These are phyloP conservation scores for Trichonephila clavipes DNA, from an alignment of 1,140 invertebrate genomes.

Conservation along the genomic window DNA sequence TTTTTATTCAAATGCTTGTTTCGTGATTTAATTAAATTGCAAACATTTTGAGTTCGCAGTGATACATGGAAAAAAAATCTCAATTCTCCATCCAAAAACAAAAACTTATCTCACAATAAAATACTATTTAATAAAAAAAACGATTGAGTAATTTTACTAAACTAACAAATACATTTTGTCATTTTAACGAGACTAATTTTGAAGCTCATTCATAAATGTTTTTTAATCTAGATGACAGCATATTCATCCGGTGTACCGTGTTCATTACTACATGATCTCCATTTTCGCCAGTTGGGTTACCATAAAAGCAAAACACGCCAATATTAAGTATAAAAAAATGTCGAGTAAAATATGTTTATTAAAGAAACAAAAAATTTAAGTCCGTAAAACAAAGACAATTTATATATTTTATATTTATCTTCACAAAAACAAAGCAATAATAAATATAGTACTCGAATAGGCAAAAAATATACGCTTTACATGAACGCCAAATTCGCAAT, in stretches of 20 bases:
- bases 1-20: background rate
- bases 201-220: slow-evolving; percentile 20
- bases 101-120: background rate
- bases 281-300: slow-evolving; percentile 60
- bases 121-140: background rate
- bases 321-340: background rate
- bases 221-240: slow-evolving; percentile 12
- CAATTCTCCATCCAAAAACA: slow-evolving; percentile 20
- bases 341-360: background rate
- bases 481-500: slow-evolving; percentile 19
- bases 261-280: slow-evolving; percentile 25
- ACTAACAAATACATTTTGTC: slow-evolving; percentile 14
- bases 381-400: background rate
- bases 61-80: background rate
- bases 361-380: background rate
- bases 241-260: slow-evolving; percentile 56
- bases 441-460: background rate
- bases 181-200: slow-evolving; percentile 22
- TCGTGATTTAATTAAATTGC: background rate
- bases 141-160: background rate
- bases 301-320: slow-evolving; percentile 34
- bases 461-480: background rate
- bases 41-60: slow-evolving; percentile 32
- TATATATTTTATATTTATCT: background rate
- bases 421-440: background rate